Evolutionary conservation across 2,888 invertebrate genomes (phyloP), one percentile per base, ranked within the genome.

Genomic region (Sminthurides aquaticus): DNA sequence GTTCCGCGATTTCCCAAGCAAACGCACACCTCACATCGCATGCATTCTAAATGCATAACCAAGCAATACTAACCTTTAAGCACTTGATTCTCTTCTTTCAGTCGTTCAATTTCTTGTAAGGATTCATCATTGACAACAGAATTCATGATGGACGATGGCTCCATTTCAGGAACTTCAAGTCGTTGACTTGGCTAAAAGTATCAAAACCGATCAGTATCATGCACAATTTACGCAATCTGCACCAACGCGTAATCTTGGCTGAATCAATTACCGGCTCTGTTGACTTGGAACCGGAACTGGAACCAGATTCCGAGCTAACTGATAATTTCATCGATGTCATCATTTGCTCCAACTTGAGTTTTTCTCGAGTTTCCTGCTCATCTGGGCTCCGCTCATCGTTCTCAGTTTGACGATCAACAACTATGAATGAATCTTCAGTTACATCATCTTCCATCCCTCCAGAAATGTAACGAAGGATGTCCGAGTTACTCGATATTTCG

Each of bases 391-490:
- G 52, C 5, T 20, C 20, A 8, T 52, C 52, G 5, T 5, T 5
- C 20, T 52, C 52, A 5, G 52, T 52, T 20, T 52, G 52, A 22
- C 52, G 52, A 22, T 52, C 52, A 8, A 52, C 52, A 8, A 52
- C 8, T 15, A 52, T 52, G 20, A 52, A 52, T 8, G 52, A 52
- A 22, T 52, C 52, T 20, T 52, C 52, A 20, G 52, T 52, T 8
- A 52, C 22, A 52, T 52, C 52, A 8, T 52, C 52, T 52, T 52
- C 20, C 20, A 20, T 20, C 5, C 52, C 52, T 15, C 52, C 52
- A 52, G 52, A 52, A 52, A 52, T 52, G 20, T 52, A 52, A 5
- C 52, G 52, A 15, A 52, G 52, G 8, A 52, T 52, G 22, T 52
- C 52, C 52, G 52, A 52, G 20, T 52, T 52, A 20, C 52, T 52